Percentiles rank a stretch among this genome's conserved stretches.
phyloP scores from a whole-genome alignment of 2,797 vertebrate species.

The Eurystomus glaucurus region DNA sequence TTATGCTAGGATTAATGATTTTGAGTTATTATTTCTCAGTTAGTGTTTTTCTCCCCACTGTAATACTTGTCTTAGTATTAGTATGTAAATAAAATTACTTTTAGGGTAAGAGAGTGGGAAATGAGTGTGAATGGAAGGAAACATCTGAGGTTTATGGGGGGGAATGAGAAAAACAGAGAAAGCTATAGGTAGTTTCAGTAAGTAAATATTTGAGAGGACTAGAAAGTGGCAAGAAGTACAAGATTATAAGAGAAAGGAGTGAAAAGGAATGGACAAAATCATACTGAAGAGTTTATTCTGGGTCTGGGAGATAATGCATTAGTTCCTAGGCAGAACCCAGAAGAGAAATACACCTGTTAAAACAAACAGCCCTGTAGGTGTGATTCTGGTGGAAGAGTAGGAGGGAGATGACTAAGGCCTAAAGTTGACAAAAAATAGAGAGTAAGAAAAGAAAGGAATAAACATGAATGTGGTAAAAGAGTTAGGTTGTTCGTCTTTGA shows the following conservation, averaged over 20 bases:
- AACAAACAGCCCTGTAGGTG: background rate
- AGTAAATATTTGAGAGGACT: background rate
- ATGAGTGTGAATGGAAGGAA: background rate
- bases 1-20: background rate
- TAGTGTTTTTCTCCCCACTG: background rate
- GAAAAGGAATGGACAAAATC: background rate
- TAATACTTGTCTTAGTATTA: background rate
- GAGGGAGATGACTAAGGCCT: background rate
- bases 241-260: background rate
- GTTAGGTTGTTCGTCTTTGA: background rate
- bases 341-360: background rate
- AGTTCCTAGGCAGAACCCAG: background rate
- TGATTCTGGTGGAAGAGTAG: background rate
- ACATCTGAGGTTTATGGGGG: background rate
- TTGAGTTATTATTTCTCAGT: background rate
- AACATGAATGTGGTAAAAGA: background rate
- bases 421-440: background rate
- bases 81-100: background rate
- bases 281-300: background rate
- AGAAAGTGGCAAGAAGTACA: background rate
- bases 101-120: background rate
- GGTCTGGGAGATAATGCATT: background rate
- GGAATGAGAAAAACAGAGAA: background rate
- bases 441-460: background rate
- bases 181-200: background rate